These are phyloP conservation scores for Gryllus bimaculatus DNA, from an alignment of 1,140 invertebrate genomes.

Conservation along the genomic window DNA sequence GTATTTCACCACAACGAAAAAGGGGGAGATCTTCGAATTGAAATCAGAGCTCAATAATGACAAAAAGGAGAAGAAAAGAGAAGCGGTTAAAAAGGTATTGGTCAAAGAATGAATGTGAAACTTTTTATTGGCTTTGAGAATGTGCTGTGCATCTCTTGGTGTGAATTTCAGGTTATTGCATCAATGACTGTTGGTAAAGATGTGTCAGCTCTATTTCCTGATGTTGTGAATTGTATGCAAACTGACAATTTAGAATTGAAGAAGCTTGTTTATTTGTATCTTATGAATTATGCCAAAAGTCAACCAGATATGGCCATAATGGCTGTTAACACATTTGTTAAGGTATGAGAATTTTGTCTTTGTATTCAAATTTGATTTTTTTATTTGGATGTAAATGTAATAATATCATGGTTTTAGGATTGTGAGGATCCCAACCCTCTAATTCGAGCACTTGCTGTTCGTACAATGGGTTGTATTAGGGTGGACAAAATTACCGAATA, in stretches of 20 bases:
- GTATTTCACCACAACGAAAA: constrained; percentile 99
- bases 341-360: constrained; percentile 50
- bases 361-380: not conserved
- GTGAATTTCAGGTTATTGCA: constrained; percentile 78
- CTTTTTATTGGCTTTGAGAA: not conserved
- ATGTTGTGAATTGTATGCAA: constrained; percentile 99
- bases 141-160: not conserved
- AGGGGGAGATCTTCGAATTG: constrained; percentile 97
- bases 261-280: constrained; percentile 96
- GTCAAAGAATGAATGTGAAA: not conserved
- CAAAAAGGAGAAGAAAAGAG: constrained; percentile 99
- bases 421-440: constrained; percentile 99
- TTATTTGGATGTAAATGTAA: not conserved
- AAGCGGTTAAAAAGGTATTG: constrained; percentile 93
- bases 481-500: constrained; percentile 99
- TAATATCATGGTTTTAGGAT: constrained; percentile 55
- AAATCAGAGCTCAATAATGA: constrained; percentile 99
- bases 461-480: constrained; percentile 99
- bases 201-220: constrained; percentile 92
- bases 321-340: constrained; percentile 99
- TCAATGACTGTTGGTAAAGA: constrained; percentile 99
- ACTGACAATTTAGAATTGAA: constrained; percentile 99
- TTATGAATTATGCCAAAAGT: constrained; percentile 99
- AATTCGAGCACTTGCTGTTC: constrained; percentile 94
- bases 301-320: constrained; percentile 99